Percentiles rank a stretch among this genome's conserved stretches.
phyloP scores from a whole-genome alignment of 2,797 vertebrate species.

The Eospalax fontanierii region DNA sequence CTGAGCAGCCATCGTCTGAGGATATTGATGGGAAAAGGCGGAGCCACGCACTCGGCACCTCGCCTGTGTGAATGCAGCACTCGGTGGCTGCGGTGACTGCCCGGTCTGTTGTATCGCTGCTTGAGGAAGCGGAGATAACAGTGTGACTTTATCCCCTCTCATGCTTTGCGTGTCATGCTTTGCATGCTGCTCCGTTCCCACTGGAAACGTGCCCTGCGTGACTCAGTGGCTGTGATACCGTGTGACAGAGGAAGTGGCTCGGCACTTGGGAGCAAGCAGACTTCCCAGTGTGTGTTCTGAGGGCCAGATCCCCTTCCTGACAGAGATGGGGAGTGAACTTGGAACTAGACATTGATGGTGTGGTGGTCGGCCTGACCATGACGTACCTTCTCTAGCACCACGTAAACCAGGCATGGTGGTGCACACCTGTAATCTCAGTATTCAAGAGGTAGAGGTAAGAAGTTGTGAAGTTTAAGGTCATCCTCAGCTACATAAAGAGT shows the following conservation, averaged over 20 bases:
- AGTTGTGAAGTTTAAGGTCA: neutral
- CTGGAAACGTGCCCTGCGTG: neutral
- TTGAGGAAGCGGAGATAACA: neutral
- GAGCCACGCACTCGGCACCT: neutral
- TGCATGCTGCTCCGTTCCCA: slow-evolving; percentile 26
- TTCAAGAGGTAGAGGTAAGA: neutral
- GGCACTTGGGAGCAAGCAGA: neutral
- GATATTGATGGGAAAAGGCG: neutral
- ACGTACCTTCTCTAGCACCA: neutral
- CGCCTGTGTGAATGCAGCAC: neutral
- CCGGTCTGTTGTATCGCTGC: neutral
- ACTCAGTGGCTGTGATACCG: neutral
- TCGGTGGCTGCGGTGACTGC: neutral
- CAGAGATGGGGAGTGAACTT: slow-evolving; percentile 56
- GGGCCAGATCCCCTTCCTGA: neutral
- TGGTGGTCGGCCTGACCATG: slow-evolving; percentile 31
- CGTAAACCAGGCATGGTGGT: neutral
- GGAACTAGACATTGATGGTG: slow-evolving; percentile 21
- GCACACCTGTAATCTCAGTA: neutral
- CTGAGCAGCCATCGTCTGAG: neutral
- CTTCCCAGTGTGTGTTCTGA: neutral
- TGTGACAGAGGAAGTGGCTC: neutral
- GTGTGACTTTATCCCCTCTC: slow-evolving; percentile 18
- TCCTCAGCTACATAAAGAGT: neutral
- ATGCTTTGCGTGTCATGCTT: no score